Evolutionary conservation across 1,140 invertebrate species (phyloP).

Genomic region (Leptopilina boulardi): DNA sequence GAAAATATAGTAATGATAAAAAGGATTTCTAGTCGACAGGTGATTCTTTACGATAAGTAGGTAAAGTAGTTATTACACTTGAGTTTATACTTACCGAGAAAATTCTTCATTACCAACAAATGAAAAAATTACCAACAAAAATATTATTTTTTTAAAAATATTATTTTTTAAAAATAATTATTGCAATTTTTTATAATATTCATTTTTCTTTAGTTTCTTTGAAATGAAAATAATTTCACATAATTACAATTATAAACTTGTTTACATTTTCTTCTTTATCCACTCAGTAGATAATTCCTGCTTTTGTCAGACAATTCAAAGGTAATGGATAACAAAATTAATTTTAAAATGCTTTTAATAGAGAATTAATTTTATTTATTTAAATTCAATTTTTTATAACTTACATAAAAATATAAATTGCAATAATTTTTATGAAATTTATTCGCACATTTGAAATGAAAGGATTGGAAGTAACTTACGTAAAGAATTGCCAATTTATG

Average conservation of each 20-base stretch:
- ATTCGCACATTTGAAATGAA: too few species aligned
- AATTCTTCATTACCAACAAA: not conserved
- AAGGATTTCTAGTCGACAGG: not conserved
- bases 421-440: not conserved
- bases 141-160: too few species aligned
- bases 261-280: not conserved
- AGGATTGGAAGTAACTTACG: slow-evolving; percentile 39
- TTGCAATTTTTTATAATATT: too few species aligned
- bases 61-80: not conserved
- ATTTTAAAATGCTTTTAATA: too few species aligned
- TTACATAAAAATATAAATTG: not conserved
- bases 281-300: not conserved
- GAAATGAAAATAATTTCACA: too few species aligned
- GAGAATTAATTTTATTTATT: too few species aligned
- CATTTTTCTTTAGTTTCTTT: too few species aligned
- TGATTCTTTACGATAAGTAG: not conserved
- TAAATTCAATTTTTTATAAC: not conserved
- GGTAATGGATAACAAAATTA: not conserved
- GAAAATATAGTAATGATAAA: not conserved
- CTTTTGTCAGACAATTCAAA: not conserved
- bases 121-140: too few species aligned
- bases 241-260: too few species aligned
- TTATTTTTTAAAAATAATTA: too few species aligned
- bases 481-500: slow-evolving; percentile 47
- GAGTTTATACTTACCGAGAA: not conserved